Percentiles rank a stretch among this genome's conserved stretches.
phyloP scores from a whole-genome alignment of 2,888 invertebrate genomes.

The Amphiduros pacificus region DNA sequence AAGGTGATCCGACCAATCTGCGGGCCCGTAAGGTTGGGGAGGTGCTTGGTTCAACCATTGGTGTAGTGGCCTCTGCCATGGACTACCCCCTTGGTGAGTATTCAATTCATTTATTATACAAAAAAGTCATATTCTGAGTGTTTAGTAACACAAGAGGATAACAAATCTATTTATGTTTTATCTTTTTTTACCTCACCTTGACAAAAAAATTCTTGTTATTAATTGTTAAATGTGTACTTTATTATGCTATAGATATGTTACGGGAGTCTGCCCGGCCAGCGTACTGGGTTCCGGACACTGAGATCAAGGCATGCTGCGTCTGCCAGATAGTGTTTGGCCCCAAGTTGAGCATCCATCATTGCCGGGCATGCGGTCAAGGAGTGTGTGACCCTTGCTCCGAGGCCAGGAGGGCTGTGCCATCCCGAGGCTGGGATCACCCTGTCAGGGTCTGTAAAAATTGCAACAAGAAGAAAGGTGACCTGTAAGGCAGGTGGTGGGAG shows the following conservation, averaged over 20 bases:
- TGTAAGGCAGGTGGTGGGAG: conserved; percentile 12
- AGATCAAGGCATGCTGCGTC: conserved; percentile 69
- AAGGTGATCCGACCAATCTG: conserved; percentile 25
- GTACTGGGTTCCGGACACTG: conserved; percentile 80
- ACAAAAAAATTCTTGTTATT: too few relatives aligned
- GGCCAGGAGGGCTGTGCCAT: conserved; percentile 56
- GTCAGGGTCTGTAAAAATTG: conserved; percentile 62
- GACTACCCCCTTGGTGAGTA: conserved; percentile 73
- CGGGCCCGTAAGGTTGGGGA: conserved; percentile 65
- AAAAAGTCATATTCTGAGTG: too few relatives aligned
- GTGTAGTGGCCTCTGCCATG: conserved; percentile 71
- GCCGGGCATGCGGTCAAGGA: conserved; percentile 73
- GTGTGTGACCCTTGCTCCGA: conserved; percentile 67
- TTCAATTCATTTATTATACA: too few relatives aligned
- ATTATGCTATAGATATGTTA: conserved; percentile 61
- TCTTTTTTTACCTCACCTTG: too few relatives aligned
- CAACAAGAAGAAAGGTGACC: conserved; percentile 42
- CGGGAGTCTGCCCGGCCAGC: conserved; percentile 76
- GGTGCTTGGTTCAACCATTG: conserved; percentile 72
- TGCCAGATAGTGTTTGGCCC: conserved; percentile 67
- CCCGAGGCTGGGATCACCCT: conserved; percentile 62
- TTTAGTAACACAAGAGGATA: too few relatives aligned
- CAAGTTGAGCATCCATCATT: conserved; percentile 67
- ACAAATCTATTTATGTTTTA: too few relatives aligned
- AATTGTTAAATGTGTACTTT: too few relatives aligned